Evolutionary conservation across 1,140 invertebrate species (phyloP).

Genomic region (Procambarus virginalis): DNA sequence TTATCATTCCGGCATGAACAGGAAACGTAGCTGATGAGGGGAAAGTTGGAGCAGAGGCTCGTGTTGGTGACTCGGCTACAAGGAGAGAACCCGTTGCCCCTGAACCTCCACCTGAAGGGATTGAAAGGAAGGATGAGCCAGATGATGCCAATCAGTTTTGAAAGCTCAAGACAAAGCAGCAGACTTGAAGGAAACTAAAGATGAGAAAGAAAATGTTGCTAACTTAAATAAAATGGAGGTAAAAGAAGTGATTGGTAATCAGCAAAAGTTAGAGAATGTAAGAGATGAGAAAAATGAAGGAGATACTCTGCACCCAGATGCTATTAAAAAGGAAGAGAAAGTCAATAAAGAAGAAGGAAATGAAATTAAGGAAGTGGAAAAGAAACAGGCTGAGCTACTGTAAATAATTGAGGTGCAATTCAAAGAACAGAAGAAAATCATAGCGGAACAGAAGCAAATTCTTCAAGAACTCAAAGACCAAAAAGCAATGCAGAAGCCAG

Average conservation of each 20-base stretch:
- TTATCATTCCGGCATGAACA: not conserved
- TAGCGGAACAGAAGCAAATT: conserved; percentile 54
- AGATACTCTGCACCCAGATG: conserved; percentile 51
- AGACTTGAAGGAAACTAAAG: not conserved
- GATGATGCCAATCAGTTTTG: not conserved
- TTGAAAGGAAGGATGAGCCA: not conserved
- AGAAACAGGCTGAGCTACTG: conserved; percentile 48
- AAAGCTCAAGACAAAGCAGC: not conserved
- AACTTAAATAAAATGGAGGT: not conserved
- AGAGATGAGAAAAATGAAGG: not conserved
- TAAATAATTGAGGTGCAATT: conserved; percentile 54
- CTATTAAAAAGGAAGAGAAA: conserved; percentile 58
- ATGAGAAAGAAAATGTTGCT: not conserved
- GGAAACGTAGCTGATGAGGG: not conserved
- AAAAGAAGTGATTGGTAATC: not conserved
- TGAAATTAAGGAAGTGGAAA: not conserved
- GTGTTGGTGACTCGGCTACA: conserved; percentile 15
- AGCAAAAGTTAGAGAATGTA: not conserved
- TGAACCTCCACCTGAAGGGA: conserved; percentile 40
- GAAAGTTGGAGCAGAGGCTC: not conserved
- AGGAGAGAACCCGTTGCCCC: conserved; percentile 53
- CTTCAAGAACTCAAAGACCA: conserved; percentile 60
- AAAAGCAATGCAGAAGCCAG: conserved; percentile 35
- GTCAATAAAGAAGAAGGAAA: conserved; percentile 22
- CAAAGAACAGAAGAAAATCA: conserved; percentile 44